Evolutionary conservation across 2,888 invertebrate genomes (phyloP).

Genomic region (Sympetrum striolatum): DNA sequence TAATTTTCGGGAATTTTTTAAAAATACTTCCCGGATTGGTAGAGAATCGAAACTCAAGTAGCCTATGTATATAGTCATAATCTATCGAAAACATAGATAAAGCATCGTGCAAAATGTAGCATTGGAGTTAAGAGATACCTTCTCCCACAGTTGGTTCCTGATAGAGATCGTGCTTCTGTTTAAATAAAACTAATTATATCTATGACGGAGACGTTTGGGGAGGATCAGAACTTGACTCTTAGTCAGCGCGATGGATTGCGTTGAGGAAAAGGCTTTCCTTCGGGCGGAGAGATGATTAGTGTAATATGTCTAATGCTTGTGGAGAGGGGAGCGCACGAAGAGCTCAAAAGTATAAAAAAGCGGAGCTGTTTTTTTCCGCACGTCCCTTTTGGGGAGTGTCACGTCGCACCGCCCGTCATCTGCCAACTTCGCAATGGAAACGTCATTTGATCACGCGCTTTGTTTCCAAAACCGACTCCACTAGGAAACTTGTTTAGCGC

Average conservation of each 20-base stretch:
- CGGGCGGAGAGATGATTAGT: not conserved
- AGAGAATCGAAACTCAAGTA: too few species aligned
- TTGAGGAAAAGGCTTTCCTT: not conserved
- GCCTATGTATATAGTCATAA: too few species aligned
- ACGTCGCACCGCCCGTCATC: not conserved
- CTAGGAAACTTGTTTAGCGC: not conserved
- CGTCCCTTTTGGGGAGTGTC: not conserved
- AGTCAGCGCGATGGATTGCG: not conserved
- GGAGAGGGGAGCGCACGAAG: not conserved
- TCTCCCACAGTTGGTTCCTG: not conserved
- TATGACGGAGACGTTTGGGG: not conserved
- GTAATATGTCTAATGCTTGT: not conserved
- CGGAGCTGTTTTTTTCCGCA: not conserved
- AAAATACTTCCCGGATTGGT: too few species aligned
- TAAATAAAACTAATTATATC: not conserved
- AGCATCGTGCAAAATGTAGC: not conserved
- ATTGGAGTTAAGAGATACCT: not conserved
- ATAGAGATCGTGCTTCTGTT: not conserved
- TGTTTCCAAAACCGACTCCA: not conserved
- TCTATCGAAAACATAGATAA: too few species aligned
- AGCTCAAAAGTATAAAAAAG: not conserved
- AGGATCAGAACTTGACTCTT: not conserved
- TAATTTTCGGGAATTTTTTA: too few species aligned
- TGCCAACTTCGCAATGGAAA: not conserved
- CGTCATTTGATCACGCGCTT: not conserved